phyloP scores from a whole-genome alignment of 2,797 vertebrate species.

The Xenops minutus region DNA sequence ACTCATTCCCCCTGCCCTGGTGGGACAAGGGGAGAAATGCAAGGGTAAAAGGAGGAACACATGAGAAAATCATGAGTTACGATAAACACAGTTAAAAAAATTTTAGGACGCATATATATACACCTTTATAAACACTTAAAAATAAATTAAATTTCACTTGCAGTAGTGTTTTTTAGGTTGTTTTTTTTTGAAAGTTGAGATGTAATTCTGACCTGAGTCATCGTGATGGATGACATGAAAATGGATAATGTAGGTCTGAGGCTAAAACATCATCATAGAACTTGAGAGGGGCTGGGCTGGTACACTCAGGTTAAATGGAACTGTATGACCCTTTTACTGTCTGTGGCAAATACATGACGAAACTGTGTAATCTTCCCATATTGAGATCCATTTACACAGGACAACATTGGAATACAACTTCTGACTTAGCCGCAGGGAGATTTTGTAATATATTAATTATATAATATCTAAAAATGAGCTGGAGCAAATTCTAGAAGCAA shows the following conservation, averaged over 20 bases:
- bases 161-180: not conserved
- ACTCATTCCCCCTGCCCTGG: fast-evolving
- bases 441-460: not conserved
- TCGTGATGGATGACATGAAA: not conserved
- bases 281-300: not conserved
- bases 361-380: not conserved
- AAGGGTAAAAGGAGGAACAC: not conserved
- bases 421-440: not conserved
- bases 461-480: not conserved
- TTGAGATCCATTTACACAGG: not conserved
- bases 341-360: not conserved
- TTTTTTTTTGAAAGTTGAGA: not conserved
- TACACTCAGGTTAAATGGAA: not conserved
- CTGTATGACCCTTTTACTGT: not conserved
- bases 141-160: fast-evolving
- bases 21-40: not conserved
- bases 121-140: not conserved
- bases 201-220: not conserved
- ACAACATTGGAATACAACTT: not conserved
- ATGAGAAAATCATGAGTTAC: not conserved
- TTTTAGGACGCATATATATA: not conserved
- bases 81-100: not conserved
- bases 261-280: not conserved
- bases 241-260: not conserved
- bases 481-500: not conserved